A percentile compares a stretch with the other conserved stretches of the same genome.
Evolutionary conservation across 2,888 invertebrate genomes (phyloP).

Genomic region (Sipha maydis): DNA sequence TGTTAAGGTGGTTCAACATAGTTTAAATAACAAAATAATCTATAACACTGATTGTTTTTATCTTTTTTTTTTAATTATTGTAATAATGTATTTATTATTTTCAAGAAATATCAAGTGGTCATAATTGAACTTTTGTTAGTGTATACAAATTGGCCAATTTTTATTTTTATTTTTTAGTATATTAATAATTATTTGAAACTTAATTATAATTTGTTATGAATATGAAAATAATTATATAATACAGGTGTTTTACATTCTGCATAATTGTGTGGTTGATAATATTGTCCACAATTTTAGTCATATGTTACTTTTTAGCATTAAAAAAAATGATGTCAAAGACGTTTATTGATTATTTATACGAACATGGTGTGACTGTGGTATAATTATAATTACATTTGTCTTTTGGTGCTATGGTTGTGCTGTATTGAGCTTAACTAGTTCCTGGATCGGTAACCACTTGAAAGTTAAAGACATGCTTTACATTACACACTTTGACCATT

Average conservation of each 20-base stretch:
- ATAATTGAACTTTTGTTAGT: slow-evolving; percentile 38
- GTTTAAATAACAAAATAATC: slow-evolving; percentile 59
- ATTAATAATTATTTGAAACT: slow-evolving; percentile 48
- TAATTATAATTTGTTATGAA: slow-evolving; percentile 61
- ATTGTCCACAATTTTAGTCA: slow-evolving; percentile 29
- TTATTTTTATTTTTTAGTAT: slow-evolving; percentile 59
- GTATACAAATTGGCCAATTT: slow-evolving; percentile 49
- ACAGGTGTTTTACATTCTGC: slow-evolving; percentile 61
- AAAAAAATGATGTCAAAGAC: neutral
- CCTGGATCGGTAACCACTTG: too few species aligned
- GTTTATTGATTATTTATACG: too few species aligned
- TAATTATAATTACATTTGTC: too few species aligned
- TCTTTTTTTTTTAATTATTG: slow-evolving; percentile 51
- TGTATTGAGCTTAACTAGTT: too few species aligned
- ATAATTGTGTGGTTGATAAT: slow-evolving; percentile 34
- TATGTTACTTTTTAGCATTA: slow-evolving; percentile 8
- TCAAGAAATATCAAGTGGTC: slow-evolving; percentile 53
- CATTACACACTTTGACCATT: too few species aligned
- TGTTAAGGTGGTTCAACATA: slow-evolving; percentile 60
- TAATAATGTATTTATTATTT: slow-evolving; percentile 59
- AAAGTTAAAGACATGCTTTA: too few species aligned
- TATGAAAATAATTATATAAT: slow-evolving; percentile 58
- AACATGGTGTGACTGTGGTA: too few species aligned
- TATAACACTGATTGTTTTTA: slow-evolving; percentile 52
- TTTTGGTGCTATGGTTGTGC: too few species aligned